Evolutionary conservation across 2,797 vertebrate species (phyloP), one percentile per base, ranked within the genome.

Genomic region (Paguma larvata): DNA sequence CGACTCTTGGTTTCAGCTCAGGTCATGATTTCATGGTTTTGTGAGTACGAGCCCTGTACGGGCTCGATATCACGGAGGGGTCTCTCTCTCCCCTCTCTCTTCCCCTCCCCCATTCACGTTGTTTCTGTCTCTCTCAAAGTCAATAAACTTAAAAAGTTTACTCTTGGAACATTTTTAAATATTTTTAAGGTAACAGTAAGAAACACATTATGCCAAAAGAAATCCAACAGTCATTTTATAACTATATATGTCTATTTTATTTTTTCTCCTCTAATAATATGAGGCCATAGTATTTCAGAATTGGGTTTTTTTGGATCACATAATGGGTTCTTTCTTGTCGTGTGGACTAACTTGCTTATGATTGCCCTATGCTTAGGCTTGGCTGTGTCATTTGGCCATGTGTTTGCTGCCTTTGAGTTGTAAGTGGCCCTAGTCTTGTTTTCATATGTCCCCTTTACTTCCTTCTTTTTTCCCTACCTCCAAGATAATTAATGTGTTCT

Each of bases 151-250:
- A 59, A 59, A 75, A 86, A 44, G 21, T 27, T 88, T 92, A 88
- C 19, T 85, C 62, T 96, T 70, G 14, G n/a, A 34, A 63, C 13
- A 19, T 83, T 96, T 92, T 73, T 18, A 79, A 85, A n/a, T 96
- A 85, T 93, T 96, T 96, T 91, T 62, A 93, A 73, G 44, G 32
- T 84, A 88, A 86, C 32, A 48, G 34, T 23, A 87, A 70, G 16
- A 70, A 95, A 67, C 63, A 38, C 19, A 62, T 51, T 87, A 44
- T 92, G 12, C 51, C 65, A 53, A 63, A 65, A 84, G 19, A 94
- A 91, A 86, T 85, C 32, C 63, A 75, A 7, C 4, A 46, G 21
- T 91, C 46, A 38, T 89, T 90, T 97, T 93, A 44, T 84, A 83
- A 75, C 41, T 25, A 27, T n/a, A 15, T 77, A 79, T 70, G 87